These are phyloP conservation scores for Trilocha varians DNA, from an alignment of 2,888 invertebrate genomes.

Conservation along the genomic window DNA sequence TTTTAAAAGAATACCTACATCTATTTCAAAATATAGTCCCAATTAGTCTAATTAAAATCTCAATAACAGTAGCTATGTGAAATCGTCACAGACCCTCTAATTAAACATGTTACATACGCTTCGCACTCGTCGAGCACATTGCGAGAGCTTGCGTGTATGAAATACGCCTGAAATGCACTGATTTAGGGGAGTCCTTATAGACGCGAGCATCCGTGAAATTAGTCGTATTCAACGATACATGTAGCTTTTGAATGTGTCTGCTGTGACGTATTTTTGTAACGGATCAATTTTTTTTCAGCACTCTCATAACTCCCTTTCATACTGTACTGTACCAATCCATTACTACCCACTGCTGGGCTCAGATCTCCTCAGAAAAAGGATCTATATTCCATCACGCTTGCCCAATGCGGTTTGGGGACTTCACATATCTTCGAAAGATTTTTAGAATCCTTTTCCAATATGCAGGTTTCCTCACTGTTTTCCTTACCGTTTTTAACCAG, in stretches of 20 bases:
- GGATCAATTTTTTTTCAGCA: too few species aligned
- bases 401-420: too few species aligned
- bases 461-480: too few species aligned
- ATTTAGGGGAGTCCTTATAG: slow-evolving; percentile 28
- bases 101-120: background rate
- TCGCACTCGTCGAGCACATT: slow-evolving; percentile 1
- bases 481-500: too few species aligned
- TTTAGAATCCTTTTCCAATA: too few species aligned
- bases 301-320: too few species aligned
- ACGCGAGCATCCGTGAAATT: slow-evolving; percentile 38
- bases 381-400: too few species aligned
- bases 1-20: background rate
- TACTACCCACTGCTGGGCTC: too few species aligned
- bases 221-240: slow-evolving; percentile 14
- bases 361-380: too few species aligned
- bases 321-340: too few species aligned
- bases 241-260: background rate
- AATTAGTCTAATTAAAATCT: background rate
- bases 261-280: too few species aligned
- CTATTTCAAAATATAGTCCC: background rate
- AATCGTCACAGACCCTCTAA: background rate
- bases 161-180: slow-evolving; percentile 19
- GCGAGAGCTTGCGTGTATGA: slow-evolving; percentile 16
- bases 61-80: background rate
- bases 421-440: too few species aligned